Evolutionary conservation across 2,888 invertebrate species (phyloP).

Genomic region (Mesoligia furuncula): DNA sequence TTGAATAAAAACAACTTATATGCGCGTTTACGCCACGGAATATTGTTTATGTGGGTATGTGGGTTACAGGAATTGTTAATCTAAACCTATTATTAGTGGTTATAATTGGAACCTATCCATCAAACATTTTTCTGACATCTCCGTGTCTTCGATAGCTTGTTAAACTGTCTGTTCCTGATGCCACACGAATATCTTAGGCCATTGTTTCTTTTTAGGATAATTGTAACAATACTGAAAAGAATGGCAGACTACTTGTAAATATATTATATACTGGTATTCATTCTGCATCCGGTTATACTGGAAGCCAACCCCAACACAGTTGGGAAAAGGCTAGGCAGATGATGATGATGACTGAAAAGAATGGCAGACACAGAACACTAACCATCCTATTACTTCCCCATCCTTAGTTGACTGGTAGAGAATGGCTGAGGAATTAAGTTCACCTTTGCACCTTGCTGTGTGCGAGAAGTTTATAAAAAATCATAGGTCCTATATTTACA

Average conservation of each 20-base stretch:
- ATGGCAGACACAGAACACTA: background rate
- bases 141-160: background rate
- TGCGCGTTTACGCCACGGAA: constrained; percentile 29
- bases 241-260: background rate
- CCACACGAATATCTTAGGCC: too few relatives aligned
- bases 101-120: constrained; percentile 11
- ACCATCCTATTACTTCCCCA: background rate
- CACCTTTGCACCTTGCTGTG: background rate
- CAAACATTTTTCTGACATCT: background rate
- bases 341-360: background rate
- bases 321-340: too few relatives aligned
- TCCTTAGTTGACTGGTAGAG: background rate
- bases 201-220: background rate
- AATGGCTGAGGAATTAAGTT: background rate
- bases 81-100: constrained; percentile 27
- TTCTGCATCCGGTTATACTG: too few relatives aligned
- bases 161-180: background rate
- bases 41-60: constrained; percentile 56
- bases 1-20: constrained; percentile 65
- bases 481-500: background rate
- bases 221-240: background rate
- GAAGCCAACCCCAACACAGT: too few relatives aligned
- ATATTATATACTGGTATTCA: too few relatives aligned
- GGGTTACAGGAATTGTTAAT: constrained; percentile 38
- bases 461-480: background rate